Percentiles rank a stretch among this genome's conserved stretches.
phyloP scores from a whole-genome alignment of 2,113 vertebrate genomes.

The Helogale parvula region DNA sequence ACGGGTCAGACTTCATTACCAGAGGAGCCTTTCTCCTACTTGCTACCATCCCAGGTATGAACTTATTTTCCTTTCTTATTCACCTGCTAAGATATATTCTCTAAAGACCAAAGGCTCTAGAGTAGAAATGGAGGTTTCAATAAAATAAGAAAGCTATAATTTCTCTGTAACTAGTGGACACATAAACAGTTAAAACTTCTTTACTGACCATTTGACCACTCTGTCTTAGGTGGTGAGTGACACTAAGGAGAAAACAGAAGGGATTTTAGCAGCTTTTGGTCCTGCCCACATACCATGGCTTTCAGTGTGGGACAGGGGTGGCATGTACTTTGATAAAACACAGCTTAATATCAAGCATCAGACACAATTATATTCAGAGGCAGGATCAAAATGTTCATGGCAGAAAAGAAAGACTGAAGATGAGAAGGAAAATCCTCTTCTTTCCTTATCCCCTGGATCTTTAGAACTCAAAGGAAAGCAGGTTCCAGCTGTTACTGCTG shows the following conservation, averaged over 20 bases:
- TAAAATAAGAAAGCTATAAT: slow-evolving; percentile 36
- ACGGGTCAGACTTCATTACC: slow-evolving; percentile 4
- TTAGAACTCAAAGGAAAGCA: slow-evolving; percentile 50
- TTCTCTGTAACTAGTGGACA: slow-evolving; percentile 9
- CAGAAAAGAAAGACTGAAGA: background rate
- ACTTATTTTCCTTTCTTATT: slow-evolving; percentile 71
- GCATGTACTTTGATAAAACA: slow-evolving; percentile 35
- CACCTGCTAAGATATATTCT: slow-evolving; percentile 69
- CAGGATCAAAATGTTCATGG: background rate
- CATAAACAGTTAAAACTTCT: slow-evolving; percentile 35
- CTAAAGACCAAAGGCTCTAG: background rate
- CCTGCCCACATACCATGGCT: background rate
- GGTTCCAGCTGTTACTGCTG: background rate
- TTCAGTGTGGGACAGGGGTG: slow-evolving; percentile 3
- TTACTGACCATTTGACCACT: slow-evolving; percentile 6
- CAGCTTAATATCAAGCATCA: slow-evolving; percentile 47
- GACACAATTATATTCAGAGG: slow-evolving; percentile 12
- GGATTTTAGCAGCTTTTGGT: background rate
- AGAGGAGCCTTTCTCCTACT: background rate
- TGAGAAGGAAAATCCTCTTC: background rate
- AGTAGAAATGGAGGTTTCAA: slow-evolving; percentile 7
- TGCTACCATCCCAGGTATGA: slow-evolving; percentile 72
- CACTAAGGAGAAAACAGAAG: background rate
- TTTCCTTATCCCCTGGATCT: slow-evolving; percentile 15
- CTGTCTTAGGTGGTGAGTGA: background rate